phyloP scores from a whole-genome alignment of 2,797 vertebrate genomes.

The Graptemys geographica region DNA sequence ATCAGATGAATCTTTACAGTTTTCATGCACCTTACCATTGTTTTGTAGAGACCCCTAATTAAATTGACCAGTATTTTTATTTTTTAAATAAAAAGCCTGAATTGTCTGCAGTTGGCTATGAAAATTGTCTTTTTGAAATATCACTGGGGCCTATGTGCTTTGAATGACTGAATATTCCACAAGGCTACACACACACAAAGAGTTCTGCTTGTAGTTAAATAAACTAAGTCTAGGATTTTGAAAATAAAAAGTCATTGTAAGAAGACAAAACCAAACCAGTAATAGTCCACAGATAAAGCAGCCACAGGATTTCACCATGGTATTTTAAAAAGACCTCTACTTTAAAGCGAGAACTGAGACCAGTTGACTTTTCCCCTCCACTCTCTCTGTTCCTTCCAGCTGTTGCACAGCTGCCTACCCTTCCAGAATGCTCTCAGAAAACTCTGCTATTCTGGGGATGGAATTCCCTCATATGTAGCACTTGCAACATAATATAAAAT shows the following conservation, averaged over 20 bases:
- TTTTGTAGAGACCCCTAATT: neutral
- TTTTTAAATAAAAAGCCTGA: neutral
- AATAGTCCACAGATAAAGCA: neutral
- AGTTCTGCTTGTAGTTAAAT: neutral
- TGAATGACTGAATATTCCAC: neutral
- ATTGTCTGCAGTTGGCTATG: neutral
- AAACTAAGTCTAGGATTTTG: neutral
- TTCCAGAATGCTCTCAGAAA: too few relatives aligned
- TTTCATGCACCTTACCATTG: too few relatives aligned
- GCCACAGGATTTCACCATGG: neutral
- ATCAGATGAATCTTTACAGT: neutral
- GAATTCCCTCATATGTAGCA: neutral
- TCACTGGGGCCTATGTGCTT: neutral
- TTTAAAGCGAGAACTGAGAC: neutral
- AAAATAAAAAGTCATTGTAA: neutral
- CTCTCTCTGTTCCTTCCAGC: neutral
- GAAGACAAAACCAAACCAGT: neutral
- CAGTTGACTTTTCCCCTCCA: neutral
- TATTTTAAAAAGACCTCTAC: neutral
- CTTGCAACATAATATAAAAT: fast-evolving
- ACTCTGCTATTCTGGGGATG: fast-evolving
- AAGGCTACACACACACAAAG: too few relatives aligned
- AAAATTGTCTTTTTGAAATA: neutral
- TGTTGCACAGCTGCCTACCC: neutral
- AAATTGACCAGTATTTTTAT: neutral